These are phyloP conservation scores for Molorchus minor DNA, from an alignment of 2,888 invertebrate species.

Conservation along the genomic window DNA sequence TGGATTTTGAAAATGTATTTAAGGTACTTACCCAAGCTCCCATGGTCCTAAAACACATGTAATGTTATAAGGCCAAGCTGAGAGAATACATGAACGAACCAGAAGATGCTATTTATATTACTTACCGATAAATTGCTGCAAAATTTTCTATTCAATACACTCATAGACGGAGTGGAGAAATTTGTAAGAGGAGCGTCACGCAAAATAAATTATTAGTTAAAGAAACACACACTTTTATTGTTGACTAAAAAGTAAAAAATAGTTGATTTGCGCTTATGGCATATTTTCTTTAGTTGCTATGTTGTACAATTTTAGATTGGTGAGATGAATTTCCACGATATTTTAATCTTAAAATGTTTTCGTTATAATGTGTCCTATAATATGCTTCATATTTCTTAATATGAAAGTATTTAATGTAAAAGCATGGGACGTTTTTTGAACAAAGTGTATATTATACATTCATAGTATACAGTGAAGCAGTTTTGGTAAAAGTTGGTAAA, in stretches of 20 bases:
- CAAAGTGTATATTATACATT: too few species aligned
- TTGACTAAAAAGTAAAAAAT: neutral
- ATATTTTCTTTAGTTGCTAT: too few species aligned
- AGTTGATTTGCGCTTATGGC: too few species aligned
- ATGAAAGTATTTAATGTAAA: too few species aligned
- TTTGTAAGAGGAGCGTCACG: neutral
- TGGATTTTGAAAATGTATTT: neutral
- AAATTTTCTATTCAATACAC: slow-evolving; percentile 10
- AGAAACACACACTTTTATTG: neutral
- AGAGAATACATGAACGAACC: slow-evolving; percentile 8
- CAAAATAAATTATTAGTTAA: neutral
- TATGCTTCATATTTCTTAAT: too few species aligned
- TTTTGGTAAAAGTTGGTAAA: too few species aligned
- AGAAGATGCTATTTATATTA: slow-evolving; percentile 30
- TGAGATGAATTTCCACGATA: too few species aligned
- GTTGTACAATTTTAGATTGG: too few species aligned
- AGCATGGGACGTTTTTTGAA: too few species aligned
- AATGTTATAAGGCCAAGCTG: slow-evolving; percentile 24
- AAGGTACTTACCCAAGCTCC: slow-evolving; percentile 35
- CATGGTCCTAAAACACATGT: slow-evolving; percentile 26
- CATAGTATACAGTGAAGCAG: too few species aligned
- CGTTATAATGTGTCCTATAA: too few species aligned
- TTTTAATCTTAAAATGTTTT: too few species aligned
- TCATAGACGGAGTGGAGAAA: slow-evolving; percentile 5
- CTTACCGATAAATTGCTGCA: slow-evolving; percentile 16